Conservation (phyloP, 2,113 vertebrate genomes). For the Corynorhinus townsendii region DNA sequence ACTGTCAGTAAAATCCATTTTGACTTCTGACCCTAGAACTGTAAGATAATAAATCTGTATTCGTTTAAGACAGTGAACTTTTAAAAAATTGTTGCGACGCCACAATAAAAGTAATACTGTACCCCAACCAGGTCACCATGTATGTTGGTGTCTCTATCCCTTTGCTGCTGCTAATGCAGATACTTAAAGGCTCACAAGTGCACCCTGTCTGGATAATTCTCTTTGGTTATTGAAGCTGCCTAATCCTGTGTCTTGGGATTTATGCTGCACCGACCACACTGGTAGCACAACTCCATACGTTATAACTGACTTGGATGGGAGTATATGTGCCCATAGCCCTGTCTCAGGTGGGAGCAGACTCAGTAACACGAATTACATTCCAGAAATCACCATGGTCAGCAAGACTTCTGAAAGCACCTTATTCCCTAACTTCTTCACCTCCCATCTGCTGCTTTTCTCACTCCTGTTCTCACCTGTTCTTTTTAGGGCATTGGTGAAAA, state of each 20-base stretch:
- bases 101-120: neutral
- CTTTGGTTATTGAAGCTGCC: neutral
- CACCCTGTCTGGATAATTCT: neutral
- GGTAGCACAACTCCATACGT: neutral
- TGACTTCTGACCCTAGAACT: neutral
- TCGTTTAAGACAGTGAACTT: neutral
- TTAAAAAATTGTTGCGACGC: neutral
- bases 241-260: neutral
- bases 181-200: neutral
- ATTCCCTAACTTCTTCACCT: neutral
- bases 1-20: neutral
- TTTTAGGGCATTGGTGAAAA: constrained; percentile 34
- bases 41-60: neutral
- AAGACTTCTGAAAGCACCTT: neutral
- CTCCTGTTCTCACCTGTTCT: neutral
- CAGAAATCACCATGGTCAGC: neutral
- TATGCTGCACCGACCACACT: neutral
- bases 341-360: neutral
- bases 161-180: neutral
- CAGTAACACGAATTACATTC: neutral
- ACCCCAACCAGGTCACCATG: neutral
- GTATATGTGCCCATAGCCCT: neutral
- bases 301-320: neutral
- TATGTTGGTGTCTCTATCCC: accelerated
- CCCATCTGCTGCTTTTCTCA: neutral